Percentiles rank a stretch among this genome's conserved stretches.
phyloP scores from a whole-genome alignment of 2,888 invertebrate species.

The Mythimna pallens region DNA sequence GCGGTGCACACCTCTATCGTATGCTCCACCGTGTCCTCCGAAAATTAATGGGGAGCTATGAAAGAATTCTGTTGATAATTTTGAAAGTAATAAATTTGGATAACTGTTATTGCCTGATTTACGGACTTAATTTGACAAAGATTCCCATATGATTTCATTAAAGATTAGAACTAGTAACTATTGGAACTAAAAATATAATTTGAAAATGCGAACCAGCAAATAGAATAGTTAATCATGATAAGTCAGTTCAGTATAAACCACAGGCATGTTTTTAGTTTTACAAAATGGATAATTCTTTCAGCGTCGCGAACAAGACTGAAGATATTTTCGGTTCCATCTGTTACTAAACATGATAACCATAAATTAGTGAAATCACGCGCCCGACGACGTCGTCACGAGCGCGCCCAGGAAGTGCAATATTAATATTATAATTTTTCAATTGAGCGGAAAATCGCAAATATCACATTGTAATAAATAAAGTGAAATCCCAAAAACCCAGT shows the following conservation, averaged over 20 bases:
- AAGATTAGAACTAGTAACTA: constrained; percentile 7
- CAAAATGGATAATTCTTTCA: constrained; percentile 62
- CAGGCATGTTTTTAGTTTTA: constrained; percentile 42
- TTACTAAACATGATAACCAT: constrained; percentile 57
- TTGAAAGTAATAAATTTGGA: constrained; percentile 12
- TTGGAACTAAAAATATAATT: constrained; percentile 3
- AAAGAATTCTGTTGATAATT: constrained; percentile 16
- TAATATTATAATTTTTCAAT: constrained; percentile 56
- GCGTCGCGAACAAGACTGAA: constrained; percentile 47
- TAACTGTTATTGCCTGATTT: background rate
- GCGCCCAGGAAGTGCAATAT: constrained; percentile 58
- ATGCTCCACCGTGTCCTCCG: too few relatives aligned
- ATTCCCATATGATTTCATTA: background rate
- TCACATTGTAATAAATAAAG: constrained; percentile 43
- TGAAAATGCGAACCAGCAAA: constrained; percentile 9
- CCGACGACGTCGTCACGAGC: constrained; percentile 44
- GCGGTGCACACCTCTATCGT: background rate
- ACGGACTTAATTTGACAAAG: constrained; percentile 6
- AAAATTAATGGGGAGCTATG: background rate
- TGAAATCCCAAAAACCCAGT: constrained; percentile 10
- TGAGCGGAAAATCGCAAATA: constrained; percentile 42
- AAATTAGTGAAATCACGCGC: constrained; percentile 63
- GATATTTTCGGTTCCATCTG: constrained; percentile 63
- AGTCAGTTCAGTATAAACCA: constrained; percentile 30
- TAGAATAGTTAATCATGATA: constrained; percentile 26